phyloP scores from a whole-genome alignment of 2,888 invertebrate genomes.

The Anthoptus insignis region DNA sequence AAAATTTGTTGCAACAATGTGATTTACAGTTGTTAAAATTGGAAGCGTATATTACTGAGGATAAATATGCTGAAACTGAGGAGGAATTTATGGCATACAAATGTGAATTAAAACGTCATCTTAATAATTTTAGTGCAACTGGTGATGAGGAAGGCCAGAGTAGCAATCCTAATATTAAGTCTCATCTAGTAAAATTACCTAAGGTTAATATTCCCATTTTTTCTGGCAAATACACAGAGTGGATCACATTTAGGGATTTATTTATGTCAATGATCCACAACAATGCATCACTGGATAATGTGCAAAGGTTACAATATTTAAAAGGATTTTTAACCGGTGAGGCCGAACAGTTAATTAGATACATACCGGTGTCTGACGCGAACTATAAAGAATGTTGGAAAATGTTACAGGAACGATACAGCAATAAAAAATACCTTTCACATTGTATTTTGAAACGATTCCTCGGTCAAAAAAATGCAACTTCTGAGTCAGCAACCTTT shows the following conservation, averaged over 20 bases:
- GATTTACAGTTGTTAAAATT: conserved; percentile 1
- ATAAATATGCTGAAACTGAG: conserved; percentile 20
- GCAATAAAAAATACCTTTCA: conserved; percentile 31
- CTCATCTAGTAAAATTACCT: conserved; percentile 14
- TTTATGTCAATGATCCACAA: conserved; percentile 17
- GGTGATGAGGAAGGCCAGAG: background rate
- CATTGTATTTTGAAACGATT: conserved; percentile 36
- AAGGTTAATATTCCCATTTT: conserved; percentile 37
- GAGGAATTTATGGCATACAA: conserved; percentile 23
- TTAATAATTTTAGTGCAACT: background rate
- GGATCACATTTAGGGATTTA: conserved; percentile 37
- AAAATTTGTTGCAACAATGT: conserved; percentile 3
- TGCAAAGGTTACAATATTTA: conserved; percentile 29
- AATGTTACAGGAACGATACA: conserved; percentile 20
- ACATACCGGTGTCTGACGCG: conserved; percentile 14
- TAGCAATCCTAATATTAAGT: background rate
- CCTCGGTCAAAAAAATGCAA: conserved; percentile 14
- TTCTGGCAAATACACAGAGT: conserved; percentile 37
- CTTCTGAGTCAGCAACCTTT: conserved; percentile 28
- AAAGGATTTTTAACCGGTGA: conserved; percentile 26
- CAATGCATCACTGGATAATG: conserved; percentile 18
- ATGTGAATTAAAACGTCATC: conserved; percentile 16
- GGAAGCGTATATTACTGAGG: conserved; percentile 4
- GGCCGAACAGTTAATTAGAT: conserved; percentile 25
- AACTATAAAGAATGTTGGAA: conserved; percentile 27